Conservation (phyloP, 92 coral and sea anemone genomes). For the Muricea muricata region DNA sequence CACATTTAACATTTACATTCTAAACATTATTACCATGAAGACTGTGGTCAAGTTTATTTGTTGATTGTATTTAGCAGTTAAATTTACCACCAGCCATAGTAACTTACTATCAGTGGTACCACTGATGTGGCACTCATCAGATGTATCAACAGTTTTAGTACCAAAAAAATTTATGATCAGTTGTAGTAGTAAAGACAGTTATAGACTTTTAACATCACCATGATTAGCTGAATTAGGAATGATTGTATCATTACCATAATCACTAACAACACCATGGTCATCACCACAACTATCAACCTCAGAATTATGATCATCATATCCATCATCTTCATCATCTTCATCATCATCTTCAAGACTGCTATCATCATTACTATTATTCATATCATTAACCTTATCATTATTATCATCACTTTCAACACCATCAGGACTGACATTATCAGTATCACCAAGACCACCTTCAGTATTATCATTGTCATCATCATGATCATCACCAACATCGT, state of each 20-base stretch:
- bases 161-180: too few relatives aligned
- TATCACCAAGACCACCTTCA: not conserved
- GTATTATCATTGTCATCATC: not conserved
- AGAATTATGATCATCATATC: not conserved
- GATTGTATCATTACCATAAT: not conserved
- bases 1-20: not conserved
- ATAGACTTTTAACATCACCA: not conserved
- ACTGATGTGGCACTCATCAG: too few relatives aligned
- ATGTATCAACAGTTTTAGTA: too few relatives aligned
- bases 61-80: not conserved
- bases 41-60: not conserved
- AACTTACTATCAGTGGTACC: too few relatives aligned
- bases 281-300: not conserved
- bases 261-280: not conserved
- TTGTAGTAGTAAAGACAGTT: too few relatives aligned
- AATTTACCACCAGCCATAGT: not conserved
- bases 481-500: not conserved
- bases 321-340: not conserved
- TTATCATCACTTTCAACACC: not conserved
- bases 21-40: not conserved
- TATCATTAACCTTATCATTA: not conserved
- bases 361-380: not conserved
- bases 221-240: not conserved
- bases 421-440: not conserved
- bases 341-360: not conserved